phyloP scores from a whole-genome alignment of 2,113 vertebrate genomes.

The Tautogolabrus adspersus region DNA sequence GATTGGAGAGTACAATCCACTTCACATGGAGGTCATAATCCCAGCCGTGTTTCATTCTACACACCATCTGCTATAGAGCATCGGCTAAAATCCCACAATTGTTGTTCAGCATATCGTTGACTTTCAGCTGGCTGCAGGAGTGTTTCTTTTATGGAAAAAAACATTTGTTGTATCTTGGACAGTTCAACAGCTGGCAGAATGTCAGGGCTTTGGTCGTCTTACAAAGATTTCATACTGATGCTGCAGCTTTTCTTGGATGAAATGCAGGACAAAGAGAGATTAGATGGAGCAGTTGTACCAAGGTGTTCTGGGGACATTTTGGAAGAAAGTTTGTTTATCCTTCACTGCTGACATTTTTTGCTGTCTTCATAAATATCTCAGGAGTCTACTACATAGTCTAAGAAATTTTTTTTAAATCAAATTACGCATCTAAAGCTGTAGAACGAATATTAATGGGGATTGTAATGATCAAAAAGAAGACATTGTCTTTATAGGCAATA shows the following conservation, averaged over 20 bases:
- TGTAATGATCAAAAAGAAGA: not conserved
- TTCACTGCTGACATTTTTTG: not conserved
- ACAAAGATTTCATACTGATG: conserved; percentile 13
- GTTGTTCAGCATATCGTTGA: conserved; percentile 2
- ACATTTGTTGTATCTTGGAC: not conserved
- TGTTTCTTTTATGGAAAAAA: not conserved
- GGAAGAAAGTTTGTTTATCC: conserved; percentile 19
- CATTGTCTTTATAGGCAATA: not conserved
- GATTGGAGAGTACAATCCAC: conserved; percentile 33
- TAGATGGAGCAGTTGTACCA: conserved; percentile 4
- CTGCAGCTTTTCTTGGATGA: conserved; percentile 17
- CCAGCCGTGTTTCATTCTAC: conserved; percentile 42
- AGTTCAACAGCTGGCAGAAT: conserved; percentile 26
- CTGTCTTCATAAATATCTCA: not conserved
- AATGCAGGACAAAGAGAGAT: conserved; percentile 45
- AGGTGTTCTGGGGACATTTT: conserved; percentile 32
- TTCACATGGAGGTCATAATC: conserved; percentile 56
- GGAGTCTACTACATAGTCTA: no score
- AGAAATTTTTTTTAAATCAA: no score
- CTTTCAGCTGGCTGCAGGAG: not conserved
- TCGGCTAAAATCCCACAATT: not conserved
- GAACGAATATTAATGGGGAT: not conserved
- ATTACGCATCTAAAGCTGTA: no score
- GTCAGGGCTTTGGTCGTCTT: not conserved
- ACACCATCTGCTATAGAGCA: conserved; percentile 56